A percentile compares a stretch with the other conserved stretches of the same genome.
These are phyloP conservation scores for Sphaerodactylus townsendi DNA, from an alignment of 2,113 vertebrate genomes.

Conservation along the genomic window DNA sequence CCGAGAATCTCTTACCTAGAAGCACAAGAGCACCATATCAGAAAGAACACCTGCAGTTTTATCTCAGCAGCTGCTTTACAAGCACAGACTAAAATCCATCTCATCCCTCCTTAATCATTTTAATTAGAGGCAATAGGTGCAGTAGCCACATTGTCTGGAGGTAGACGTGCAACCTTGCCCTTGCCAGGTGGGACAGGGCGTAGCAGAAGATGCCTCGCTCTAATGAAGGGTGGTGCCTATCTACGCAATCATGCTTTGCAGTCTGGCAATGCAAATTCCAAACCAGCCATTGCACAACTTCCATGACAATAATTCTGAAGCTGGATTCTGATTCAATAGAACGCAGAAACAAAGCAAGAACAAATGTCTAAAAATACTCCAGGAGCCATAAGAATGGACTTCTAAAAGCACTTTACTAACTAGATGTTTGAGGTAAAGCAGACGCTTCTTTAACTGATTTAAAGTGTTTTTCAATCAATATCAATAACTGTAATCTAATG, in stretches of 20 bases:
- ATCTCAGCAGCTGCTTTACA: conserved; percentile 61
- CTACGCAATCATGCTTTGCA: conserved; percentile 49
- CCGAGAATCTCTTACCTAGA: neutral
- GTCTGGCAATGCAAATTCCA: conserved; percentile 44
- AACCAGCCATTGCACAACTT: conserved; percentile 35
- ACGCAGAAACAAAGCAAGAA: conserved; percentile 31
- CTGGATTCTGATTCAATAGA: conserved; percentile 36
- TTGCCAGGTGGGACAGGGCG: conserved; percentile 60
- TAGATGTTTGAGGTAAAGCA: conserved; percentile 28
- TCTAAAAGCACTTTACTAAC: neutral
- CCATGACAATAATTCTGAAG: conserved; percentile 20
- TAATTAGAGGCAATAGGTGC: conserved; percentile 58
- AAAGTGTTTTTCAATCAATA: neutral
- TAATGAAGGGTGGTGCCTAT: conserved; percentile 55
- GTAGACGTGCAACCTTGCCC: conserved; percentile 62
- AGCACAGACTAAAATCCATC: conserved; percentile 51
- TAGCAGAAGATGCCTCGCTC: conserved; percentile 40
- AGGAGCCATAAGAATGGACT: neutral
- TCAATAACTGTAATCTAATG: neutral
- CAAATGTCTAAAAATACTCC: neutral
- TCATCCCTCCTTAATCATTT: conserved; percentile 59
- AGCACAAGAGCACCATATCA: neutral
- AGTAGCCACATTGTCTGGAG: conserved; percentile 43
- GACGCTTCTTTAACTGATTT: neutral
- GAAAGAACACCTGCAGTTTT: conserved; percentile 58